Evolutionary conservation across 2,888 invertebrate species (phyloP), one percentile per base, ranked within the genome.

Genomic region (Lasioglossum malachurum): DNA sequence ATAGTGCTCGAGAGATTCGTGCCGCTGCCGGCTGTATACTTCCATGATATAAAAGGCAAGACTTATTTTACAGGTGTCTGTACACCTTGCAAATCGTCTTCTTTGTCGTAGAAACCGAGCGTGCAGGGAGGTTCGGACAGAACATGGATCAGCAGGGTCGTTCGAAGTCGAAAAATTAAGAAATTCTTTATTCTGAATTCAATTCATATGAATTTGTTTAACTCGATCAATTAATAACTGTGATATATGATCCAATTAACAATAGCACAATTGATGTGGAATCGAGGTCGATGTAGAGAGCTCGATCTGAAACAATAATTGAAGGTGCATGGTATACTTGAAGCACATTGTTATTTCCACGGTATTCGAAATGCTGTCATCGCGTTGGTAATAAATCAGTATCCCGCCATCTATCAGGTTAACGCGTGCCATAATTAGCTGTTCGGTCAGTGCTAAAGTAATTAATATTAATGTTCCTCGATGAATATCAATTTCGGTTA

Each of bases 381-480:
- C 53, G 31, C 4, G 44, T 31, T 35, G 44, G 31, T 8, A n/a
- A 57, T 75, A 82, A 82, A 69, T 69, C 73, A 81, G 64, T 8
- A 41, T 60, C 7, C 72, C 31, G 57, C 46, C 49, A 69, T 84
- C 49, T 67, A 77, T 84, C 84, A 67, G 27, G 71, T 35, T 57
- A 78, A 72, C 73, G 27, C 71, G 53, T n/a, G 23, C 60, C 44
- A n/a, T 71, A 75, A 85, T 84, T 79, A 75, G 44, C 75, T 46
- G 31, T 57, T 76, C 78, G 44, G 41, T 41, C 64, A 75, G 35
- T n/a, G 60, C 64, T 84, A 75, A 44, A 14, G 38, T 46, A 85
- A 79, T 84, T 79, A 76, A 78, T 84, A 84, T 85, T 79, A 79
- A 85, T 53, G 27, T n/a, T 67, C 53, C 53, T 75, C 67, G 78